Evolutionary conservation across 2,888 invertebrate species (phyloP).

Genomic region (Aricia artaxerxes): DNA sequence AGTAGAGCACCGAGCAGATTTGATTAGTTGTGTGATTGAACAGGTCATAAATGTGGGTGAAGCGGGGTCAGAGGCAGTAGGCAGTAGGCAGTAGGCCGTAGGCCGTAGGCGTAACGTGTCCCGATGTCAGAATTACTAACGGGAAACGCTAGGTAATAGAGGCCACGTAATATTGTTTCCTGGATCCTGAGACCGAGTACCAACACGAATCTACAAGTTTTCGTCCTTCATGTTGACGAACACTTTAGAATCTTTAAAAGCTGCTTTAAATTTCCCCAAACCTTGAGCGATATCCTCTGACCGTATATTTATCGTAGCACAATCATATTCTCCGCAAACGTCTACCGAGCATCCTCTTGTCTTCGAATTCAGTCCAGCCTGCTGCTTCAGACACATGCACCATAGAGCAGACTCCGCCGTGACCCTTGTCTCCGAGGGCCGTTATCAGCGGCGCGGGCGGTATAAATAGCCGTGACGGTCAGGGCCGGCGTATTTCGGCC

Average conservation of each 20-base stretch:
- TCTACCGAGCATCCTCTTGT: not conserved
- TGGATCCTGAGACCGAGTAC: not conserved
- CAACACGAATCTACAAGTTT: not conserved
- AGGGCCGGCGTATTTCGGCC: conserved; percentile 46
- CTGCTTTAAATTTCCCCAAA: not conserved
- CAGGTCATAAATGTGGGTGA: conserved; percentile 8
- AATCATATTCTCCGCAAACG: not conserved
- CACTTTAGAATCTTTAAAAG: not conserved
- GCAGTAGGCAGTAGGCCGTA: conserved; percentile 10
- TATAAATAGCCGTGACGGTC: conserved; percentile 63
- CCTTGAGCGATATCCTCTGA: too few species aligned
- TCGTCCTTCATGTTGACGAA: not conserved
- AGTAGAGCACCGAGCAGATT: not conserved
- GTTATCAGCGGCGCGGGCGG: conserved; percentile 44
- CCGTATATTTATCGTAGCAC: not conserved
- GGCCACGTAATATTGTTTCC: not conserved
- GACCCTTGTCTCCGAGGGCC: conserved; percentile 28
- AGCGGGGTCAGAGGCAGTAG: not conserved
- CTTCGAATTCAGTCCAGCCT: not conserved
- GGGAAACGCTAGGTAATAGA: not conserved
- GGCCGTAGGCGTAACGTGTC: conserved; percentile 4
- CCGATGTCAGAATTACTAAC: not conserved
- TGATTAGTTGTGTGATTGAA: not conserved
- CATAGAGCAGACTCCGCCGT: not conserved
- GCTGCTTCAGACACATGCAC: not conserved